Evolutionary conservation across 2,888 invertebrate genomes (phyloP), one percentile per base, ranked within the genome.

Genomic region (Drosophila robusta): DNA sequence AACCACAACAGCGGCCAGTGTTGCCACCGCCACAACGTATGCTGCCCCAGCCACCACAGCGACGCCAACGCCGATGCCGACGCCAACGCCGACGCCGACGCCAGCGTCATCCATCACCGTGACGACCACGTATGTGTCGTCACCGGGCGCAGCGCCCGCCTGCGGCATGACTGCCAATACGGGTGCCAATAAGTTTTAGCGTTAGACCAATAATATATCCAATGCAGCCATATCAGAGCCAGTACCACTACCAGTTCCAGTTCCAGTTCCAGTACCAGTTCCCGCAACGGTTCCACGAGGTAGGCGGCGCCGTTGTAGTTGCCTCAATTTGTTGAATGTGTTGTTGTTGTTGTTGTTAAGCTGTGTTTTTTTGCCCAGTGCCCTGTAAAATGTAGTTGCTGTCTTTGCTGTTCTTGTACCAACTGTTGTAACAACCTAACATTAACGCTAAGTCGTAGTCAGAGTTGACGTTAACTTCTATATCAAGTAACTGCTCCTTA

Each of bases 141-240:
- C 85, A 56, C 86, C 91, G 56, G 87, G 84, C 50, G 58, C 78
- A 47, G 89, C 82, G 29, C 79, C 90, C 61, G 85, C 71, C 66
- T 83, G 90, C 78, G 90, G 87, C 79, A 81, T 86, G 77, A 67
- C 83, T 52, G 62, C 70, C 70, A 63, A 63, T 74, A 55, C 70
- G 68, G 78, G 65, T 74, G 80, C 89, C 58, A 91, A 91, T 81
- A 92, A 92, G 84, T 92, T 91, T 88, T 91, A 89, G 88, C 54
- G 70, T 42, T 67, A 62, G 52, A 34, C 56, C 55, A 50, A 62
- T 12, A 3, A 62, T 54, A 61, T 52, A 60, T 56, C 42, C 47
- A 46, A 49, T 56, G 52, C 68, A 64, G 60, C 51, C 60, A 65
- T 67, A 65, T 65, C 80, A 79, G 39, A 51, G 42, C 39, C 64